A percentile compares a stretch with the other conserved stretches of the same genome.
phyloP scores from a whole-genome alignment of 2,888 invertebrate species.

The Tineola bisselliella region DNA sequence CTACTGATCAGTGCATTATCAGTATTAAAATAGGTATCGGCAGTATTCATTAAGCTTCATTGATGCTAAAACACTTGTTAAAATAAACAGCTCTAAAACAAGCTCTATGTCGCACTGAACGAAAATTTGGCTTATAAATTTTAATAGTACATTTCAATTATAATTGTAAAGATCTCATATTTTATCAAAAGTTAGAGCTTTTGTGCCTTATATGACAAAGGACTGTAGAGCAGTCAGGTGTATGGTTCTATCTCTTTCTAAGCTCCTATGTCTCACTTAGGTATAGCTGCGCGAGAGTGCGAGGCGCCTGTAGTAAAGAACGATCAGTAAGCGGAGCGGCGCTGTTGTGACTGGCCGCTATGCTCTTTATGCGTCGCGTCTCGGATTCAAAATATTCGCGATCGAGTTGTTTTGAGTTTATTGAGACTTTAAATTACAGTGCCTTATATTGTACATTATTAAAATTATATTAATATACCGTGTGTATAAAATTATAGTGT shows the following conservation, averaged over 20 bases:
- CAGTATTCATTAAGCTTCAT: neutral
- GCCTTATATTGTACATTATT: slow-evolving; percentile 19
- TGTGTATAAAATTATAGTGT: slow-evolving; percentile 15
- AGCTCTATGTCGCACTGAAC: too few species aligned
- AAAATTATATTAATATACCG: neutral
- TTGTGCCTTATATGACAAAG: slow-evolving; percentile 39
- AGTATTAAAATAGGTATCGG: neutral
- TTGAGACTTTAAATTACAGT: slow-evolving; percentile 37
- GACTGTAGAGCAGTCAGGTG: slow-evolving; percentile 49
- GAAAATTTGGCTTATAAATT: too few species aligned
- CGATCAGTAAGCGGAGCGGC: slow-evolving; percentile 55
- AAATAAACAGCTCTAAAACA: neutral
- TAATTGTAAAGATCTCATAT: neutral
- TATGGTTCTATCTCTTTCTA: slow-evolving; percentile 40
- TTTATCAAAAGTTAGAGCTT: slow-evolving; percentile 26
- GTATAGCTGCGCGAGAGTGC: slow-evolving; percentile 32
- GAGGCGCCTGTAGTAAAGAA: slow-evolving; percentile 57
- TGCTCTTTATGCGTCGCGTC: slow-evolving; percentile 32
- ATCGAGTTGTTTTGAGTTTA: slow-evolving; percentile 38
- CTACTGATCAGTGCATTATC: neutral
- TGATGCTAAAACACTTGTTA: neutral
- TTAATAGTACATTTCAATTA: too few species aligned
- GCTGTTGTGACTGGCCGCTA: slow-evolving; percentile 52
- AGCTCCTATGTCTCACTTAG: slow-evolving; percentile 30
- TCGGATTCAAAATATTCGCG: slow-evolving; percentile 48